Evolutionary conservation across 1,140 invertebrate species (phyloP).

Genomic region (Saccostrea glomerata): DNA sequence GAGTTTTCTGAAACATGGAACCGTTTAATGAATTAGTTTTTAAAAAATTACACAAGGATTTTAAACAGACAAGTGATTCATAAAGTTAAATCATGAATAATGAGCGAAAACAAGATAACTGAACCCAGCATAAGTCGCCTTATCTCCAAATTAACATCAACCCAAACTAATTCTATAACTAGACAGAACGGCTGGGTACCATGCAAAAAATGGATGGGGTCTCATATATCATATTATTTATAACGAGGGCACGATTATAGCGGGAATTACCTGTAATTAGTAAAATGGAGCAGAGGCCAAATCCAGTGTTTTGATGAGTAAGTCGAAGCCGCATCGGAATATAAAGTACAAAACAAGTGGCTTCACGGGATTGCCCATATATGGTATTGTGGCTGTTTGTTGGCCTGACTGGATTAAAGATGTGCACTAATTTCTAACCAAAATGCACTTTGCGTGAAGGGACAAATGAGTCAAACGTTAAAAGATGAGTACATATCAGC

Average conservation of each 20-base stretch:
- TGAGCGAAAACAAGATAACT: neutral
- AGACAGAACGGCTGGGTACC: neutral
- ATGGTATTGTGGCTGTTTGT: neutral
- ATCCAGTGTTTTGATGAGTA: constrained; percentile 8
- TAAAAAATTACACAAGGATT: neutral
- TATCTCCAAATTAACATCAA: constrained; percentile 14
- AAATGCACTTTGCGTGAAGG: neutral
- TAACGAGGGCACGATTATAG: neutral
- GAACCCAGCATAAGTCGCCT: constrained; percentile 16
- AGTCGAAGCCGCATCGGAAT: neutral
- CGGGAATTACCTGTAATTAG: constrained; percentile 8
- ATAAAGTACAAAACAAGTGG: constrained; percentile 17
- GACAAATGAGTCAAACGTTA: neutral
- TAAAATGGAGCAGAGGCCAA: constrained; percentile 7
- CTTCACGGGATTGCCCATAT: neutral
- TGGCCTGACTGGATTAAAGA: neutral
- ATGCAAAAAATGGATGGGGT: neutral
- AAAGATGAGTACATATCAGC: neutral
- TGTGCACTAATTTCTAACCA: neutral
- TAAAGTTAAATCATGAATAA: neutral
- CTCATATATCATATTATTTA: constrained; percentile 31
- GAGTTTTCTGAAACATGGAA: neutral
- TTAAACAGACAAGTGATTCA: neutral
- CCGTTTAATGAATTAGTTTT: constrained; percentile 11
- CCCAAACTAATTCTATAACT: constrained; percentile 8